These are phyloP conservation scores for Epirrhoe alternata DNA, from an alignment of 2,888 invertebrate species.

Conservation along the genomic window DNA sequence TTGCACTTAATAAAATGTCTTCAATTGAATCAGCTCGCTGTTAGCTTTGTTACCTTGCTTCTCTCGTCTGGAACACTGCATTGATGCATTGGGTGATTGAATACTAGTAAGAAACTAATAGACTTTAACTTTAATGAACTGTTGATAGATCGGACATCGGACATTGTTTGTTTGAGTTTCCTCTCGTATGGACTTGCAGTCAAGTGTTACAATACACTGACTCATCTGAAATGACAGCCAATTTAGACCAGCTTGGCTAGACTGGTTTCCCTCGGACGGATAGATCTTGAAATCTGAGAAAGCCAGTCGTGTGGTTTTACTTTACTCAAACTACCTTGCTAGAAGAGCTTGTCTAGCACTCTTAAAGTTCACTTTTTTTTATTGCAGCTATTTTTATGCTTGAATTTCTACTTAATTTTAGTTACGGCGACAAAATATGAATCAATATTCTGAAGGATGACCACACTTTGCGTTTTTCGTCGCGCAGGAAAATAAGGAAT, in stretches of 20 bases:
- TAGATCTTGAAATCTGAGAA: no score
- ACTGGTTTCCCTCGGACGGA: no score
- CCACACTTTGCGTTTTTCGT: background rate
- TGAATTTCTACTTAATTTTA: background rate
- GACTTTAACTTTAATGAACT: background rate
- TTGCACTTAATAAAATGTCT: slow-evolving; percentile 65
- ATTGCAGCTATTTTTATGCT: background rate
- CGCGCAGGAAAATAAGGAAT: background rate
- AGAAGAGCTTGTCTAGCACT: no score
- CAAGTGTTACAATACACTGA: no score
- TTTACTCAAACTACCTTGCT: no score
- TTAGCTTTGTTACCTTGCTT: slow-evolving; percentile 15
- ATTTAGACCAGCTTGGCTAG: no score
- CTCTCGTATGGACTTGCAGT: no score
- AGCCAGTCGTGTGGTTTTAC: no score
- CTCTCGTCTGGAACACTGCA: slow-evolving; percentile 15
- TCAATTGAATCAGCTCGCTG: slow-evolving; percentile 58
- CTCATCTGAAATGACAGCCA: no score
- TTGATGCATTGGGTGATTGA: slow-evolving; percentile 12
- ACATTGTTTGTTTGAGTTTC: no score
- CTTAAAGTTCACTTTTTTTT: no score
- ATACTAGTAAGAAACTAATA: background rate
- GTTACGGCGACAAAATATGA: background rate
- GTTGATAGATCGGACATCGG: no score
- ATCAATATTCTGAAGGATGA: background rate